Conservation (phyloP, 2,797 vertebrate species). For the Macroramphosus scolopax region DNA sequence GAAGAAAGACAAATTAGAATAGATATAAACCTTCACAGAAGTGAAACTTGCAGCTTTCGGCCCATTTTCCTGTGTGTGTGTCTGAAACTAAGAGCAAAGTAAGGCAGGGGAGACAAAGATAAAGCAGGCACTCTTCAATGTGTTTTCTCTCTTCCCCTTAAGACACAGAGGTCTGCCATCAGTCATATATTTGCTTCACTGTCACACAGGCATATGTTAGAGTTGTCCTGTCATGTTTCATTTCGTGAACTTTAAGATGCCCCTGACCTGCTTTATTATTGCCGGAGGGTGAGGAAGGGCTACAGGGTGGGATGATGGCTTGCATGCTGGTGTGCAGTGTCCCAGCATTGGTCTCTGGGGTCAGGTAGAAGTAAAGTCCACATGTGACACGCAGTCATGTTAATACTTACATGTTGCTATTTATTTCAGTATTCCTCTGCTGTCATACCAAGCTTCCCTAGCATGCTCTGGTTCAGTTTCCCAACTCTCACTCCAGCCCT, state of each 20-base stretch:
- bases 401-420: conserved; percentile 67
- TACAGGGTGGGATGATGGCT: conserved; percentile 51
- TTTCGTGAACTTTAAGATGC: conserved; percentile 75
- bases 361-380: conserved; percentile 65
- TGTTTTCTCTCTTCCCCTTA: conserved; percentile 31
- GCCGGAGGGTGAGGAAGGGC: conserved; percentile 50
- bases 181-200: conserved; percentile 68
- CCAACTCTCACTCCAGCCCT: conserved; percentile 75
- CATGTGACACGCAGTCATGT: conserved; percentile 58
- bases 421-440: conserved; percentile 61
- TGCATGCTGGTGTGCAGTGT: conserved; percentile 43
- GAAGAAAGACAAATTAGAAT: background rate
- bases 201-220: conserved; percentile 75
- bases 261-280: conserved; percentile 71
- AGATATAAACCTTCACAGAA: conserved; percentile 1
- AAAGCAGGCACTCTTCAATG: conserved; percentile 25
- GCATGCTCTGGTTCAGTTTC: conserved; percentile 74
- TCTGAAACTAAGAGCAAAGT: conserved; percentile 19
- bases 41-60: conserved; percentile 5
- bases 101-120: conserved; percentile 16
- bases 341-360: conserved; percentile 58
- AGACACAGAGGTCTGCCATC: conserved; percentile 64
- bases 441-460: conserved; percentile 51
- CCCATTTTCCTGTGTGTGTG: background rate
- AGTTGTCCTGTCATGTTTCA: conserved; percentile 73